Conservation (phyloP, 2,888 invertebrate species). For the Rosalia funebris region DNA sequence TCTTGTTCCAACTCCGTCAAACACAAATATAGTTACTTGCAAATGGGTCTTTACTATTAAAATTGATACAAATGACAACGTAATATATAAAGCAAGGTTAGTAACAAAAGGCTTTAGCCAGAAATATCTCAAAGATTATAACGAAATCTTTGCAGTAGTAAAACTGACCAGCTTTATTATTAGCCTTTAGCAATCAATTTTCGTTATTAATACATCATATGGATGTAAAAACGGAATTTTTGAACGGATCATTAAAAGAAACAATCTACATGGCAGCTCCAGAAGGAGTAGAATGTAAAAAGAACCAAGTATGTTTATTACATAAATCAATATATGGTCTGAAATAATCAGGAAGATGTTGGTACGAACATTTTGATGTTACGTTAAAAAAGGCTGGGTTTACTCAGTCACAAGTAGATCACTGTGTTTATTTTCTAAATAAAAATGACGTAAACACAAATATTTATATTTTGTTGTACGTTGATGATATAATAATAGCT, state of each 20-base stretch:
- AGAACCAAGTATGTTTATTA: not conserved
- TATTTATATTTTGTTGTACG: constrained; percentile 21
- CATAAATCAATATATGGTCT: not conserved
- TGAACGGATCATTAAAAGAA: not conserved
- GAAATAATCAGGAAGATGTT: not conserved
- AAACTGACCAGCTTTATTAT: not conserved
- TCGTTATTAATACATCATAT: not conserved
- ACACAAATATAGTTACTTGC: not conserved
- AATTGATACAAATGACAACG: not conserved
- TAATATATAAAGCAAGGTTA: constrained; percentile 6
- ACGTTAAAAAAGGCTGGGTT: constrained; percentile 11
- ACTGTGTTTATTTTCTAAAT: constrained; percentile 17
- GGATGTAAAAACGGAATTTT: not conserved
- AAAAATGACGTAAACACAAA: not conserved
- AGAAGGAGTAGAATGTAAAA: not conserved
- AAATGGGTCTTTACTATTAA: constrained; percentile 11
- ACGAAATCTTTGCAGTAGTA: not conserved
- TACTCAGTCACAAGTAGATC: constrained; percentile 8
- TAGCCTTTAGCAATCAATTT: not conserved
- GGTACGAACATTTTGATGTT: constrained; percentile 21
- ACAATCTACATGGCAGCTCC: not conserved
- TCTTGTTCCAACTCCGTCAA: no score
- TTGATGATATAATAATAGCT: constrained; percentile 9
- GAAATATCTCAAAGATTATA: not conserved
- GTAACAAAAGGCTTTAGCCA: no score